These are phyloP conservation scores for Eciton burchellii DNA, from an alignment of 1,140 invertebrate species.

Conservation along the genomic window DNA sequence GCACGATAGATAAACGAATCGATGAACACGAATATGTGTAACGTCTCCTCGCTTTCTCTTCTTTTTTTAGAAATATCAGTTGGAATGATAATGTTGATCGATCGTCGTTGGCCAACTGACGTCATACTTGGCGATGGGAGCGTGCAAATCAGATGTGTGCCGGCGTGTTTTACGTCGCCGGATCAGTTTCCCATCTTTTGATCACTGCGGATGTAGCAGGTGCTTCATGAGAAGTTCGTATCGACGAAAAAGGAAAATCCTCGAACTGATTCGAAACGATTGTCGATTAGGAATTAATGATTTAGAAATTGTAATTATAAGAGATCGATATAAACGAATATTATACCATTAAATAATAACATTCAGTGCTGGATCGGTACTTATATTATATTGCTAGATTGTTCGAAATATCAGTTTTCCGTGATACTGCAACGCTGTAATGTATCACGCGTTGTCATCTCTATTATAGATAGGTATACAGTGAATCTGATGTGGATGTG, in stretches of 20 bases:
- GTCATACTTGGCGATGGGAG: constrained; percentile 62
- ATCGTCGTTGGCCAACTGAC: constrained; percentile 65
- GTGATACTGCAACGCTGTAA: neutral
- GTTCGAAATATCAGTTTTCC: neutral
- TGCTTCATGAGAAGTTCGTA: neutral
- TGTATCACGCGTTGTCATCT: constrained; percentile 23
- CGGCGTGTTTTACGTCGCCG: constrained; percentile 55
- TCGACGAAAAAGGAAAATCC: constrained; percentile 4
- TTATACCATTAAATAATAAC: neutral
- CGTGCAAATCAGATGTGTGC: constrained; percentile 55
- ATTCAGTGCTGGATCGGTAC: neutral
- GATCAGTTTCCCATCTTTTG: constrained; percentile 35
- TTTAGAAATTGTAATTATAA: neutral
- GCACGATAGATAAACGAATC: constrained; percentile 68
- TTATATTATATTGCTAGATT: neutral
- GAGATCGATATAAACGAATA: neutral
- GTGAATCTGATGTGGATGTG: neutral
- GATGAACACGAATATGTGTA: constrained; percentile 52
- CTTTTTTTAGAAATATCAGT: constrained; percentile 59
- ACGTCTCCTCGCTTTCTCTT: constrained; percentile 39
- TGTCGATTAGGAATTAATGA: neutral
- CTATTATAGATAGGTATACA: neutral
- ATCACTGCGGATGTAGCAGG: constrained; percentile 29
- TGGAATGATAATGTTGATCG: constrained; percentile 70
- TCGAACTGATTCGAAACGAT: neutral